A percentile compares a stretch with the other conserved stretches of the same genome.
Evolutionary conservation across 2,113 vertebrate genomes (phyloP).

Genomic region (Upupa epops): DNA sequence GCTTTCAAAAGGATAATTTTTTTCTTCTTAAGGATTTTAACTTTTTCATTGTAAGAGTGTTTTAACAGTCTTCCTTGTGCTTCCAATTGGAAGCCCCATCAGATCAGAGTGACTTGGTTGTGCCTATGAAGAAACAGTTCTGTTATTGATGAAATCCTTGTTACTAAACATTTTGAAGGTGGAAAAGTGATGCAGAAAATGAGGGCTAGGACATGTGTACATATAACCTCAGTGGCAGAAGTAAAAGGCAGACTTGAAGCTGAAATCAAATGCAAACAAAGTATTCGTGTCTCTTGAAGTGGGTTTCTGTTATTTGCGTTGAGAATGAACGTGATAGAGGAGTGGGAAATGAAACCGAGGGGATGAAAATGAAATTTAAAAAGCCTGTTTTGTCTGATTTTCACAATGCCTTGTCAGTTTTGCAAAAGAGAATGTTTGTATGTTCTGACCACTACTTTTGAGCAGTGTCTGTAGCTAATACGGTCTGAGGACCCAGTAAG

Average conservation of each 20-base stretch:
- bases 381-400: neutral
- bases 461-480: neutral
- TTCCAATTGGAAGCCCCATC: neutral
- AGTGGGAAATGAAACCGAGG: neutral
- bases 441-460: neutral
- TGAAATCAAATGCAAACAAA: neutral
- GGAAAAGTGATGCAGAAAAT: neutral
- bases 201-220: neutral
- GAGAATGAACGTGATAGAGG: neutral
- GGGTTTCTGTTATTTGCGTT: neutral
- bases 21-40: too few relatives aligned
- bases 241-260: neutral
- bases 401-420: neutral
- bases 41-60: neutral
- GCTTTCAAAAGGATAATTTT: too few relatives aligned
- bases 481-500: neutral
- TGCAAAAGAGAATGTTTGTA: neutral
- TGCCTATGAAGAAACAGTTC: neutral
- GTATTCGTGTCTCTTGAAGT: neutral
- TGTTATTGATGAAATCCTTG: neutral
- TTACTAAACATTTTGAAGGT: neutral
- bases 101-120: neutral
- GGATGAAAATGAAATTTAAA: too few relatives aligned
- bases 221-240: neutral
- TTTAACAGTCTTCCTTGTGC: rapidly evolving